These are phyloP conservation scores for Sebastes dallii DNA, from an alignment of 2,797 vertebrate species.

Conservation along the genomic window DNA sequence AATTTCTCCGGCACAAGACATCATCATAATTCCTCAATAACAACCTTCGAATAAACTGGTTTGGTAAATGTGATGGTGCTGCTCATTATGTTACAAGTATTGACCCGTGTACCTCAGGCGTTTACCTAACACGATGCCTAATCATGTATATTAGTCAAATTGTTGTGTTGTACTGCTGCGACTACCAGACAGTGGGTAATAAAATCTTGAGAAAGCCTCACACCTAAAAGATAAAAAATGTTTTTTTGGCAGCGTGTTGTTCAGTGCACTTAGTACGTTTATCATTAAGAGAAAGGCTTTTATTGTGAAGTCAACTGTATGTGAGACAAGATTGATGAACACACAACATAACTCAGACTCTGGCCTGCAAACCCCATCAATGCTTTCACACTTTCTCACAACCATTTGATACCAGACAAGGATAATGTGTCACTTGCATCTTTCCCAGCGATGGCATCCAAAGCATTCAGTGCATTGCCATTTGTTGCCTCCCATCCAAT, in stretches of 20 bases:
- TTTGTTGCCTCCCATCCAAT: slow-evolving; percentile 20
- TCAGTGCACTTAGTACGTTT: neutral
- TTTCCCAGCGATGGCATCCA: slow-evolving; percentile 1
- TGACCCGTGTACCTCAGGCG: slow-evolving; percentile 1
- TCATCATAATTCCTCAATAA: slow-evolving; percentile 75
- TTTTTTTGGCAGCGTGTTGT: neutral
- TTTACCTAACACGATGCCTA: neutral
- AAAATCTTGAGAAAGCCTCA: slow-evolving; percentile 6
- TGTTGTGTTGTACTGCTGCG: neutral
- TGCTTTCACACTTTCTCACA: slow-evolving; percentile 23
- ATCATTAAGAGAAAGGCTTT: neutral
- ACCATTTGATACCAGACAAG: slow-evolving; percentile 38
- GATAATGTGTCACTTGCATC: slow-evolving; percentile 43
- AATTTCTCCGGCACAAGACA: slow-evolving; percentile 70
- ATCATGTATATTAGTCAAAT: neutral
- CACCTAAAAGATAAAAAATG: slow-evolving; percentile 25
- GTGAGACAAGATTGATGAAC: slow-evolving; percentile 32
- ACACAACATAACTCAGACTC: slow-evolving; percentile 5
- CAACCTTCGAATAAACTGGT: slow-evolving; percentile 47
- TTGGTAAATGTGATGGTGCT: slow-evolving; percentile 20
- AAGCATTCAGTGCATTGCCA: slow-evolving; percentile 11
- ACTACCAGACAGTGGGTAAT: slow-evolving; percentile 6
- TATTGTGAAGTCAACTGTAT: slow-evolving; percentile 21
- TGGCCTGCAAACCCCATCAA: slow-evolving; percentile 1
- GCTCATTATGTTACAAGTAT: slow-evolving; percentile 8